These are phyloP conservation scores for Ceratosolen solmsi DNA, from an alignment of 1,140 invertebrate genomes.

Conservation along the genomic window DNA sequence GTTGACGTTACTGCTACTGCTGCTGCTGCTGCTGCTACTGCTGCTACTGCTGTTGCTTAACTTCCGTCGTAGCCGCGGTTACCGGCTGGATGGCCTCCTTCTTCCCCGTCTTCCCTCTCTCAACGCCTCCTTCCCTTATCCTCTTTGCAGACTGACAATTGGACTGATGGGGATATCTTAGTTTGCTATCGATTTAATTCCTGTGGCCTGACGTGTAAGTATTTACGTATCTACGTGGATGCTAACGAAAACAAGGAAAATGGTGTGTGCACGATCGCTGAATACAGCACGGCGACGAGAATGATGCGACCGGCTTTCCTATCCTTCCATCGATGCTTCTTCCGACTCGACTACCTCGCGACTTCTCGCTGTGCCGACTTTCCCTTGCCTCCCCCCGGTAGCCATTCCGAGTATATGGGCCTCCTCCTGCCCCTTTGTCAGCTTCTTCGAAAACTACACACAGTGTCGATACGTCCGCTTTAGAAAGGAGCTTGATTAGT, in stretches of 20 bases:
- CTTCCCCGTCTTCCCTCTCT: constrained; percentile 54
- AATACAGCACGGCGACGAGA: constrained; percentile 63
- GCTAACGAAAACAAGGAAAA: constrained; percentile 61
- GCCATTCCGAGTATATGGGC: background rate
- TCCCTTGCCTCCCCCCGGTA: background rate
- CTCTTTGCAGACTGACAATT: constrained; percentile 69
- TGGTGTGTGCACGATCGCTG: constrained; percentile 71
- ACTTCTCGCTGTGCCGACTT: too few species aligned
- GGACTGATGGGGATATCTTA: constrained; percentile 74
- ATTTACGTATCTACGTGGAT: constrained; percentile 55
- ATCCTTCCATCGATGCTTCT: background rate
- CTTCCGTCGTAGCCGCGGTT: constrained; percentile 51
- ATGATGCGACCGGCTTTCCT: background rate
- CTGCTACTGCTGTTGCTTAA: constrained; percentile 54
- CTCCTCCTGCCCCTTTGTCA: constrained; percentile 46
- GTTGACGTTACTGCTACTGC: constrained; percentile 54
- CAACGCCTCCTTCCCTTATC: constrained; percentile 64
- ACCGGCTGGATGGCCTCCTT: constrained; percentile 54
- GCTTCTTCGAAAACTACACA: constrained; percentile 12
- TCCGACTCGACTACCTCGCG: background rate
- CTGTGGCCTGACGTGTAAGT: constrained; percentile 67
- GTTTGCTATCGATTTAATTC: constrained; percentile 74
- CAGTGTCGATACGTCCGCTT: constrained; percentile 66
- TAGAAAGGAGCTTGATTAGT: constrained; percentile 67
- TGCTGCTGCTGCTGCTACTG: constrained; percentile 55